Percentiles rank a stretch among this genome's conserved stretches.
phyloP scores from a whole-genome alignment of 2,113 vertebrate genomes.

The Pelusios castaneus region DNA sequence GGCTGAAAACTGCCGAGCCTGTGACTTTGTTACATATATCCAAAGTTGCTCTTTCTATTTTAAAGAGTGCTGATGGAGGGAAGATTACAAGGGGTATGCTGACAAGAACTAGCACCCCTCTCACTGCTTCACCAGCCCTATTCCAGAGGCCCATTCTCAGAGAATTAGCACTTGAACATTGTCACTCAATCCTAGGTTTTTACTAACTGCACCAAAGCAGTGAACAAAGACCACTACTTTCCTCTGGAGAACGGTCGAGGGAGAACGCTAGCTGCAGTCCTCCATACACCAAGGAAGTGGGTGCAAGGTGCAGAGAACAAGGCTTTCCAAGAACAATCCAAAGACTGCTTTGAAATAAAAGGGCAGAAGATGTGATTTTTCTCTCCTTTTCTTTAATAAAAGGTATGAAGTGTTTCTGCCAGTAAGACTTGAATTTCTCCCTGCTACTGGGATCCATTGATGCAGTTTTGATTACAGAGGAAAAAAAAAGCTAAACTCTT shows the following conservation, averaged over 20 bases:
- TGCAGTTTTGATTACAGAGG: conserved; percentile 32
- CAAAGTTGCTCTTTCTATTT: not conserved
- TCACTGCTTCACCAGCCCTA: not conserved
- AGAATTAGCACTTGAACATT: not conserved
- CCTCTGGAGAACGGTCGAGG: not conserved
- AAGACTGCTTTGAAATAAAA: no score
- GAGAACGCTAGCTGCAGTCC: not conserved
- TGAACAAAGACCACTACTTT: not conserved
- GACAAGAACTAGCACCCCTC: not conserved
- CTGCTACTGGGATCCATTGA: conserved; percentile 10
- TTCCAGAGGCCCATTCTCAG: not conserved
- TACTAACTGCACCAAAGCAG: not conserved
- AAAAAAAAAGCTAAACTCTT: not conserved
- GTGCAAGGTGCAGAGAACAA: not conserved
- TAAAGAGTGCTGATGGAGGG: rapidly evolving
- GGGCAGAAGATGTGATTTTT: no score
- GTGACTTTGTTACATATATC: not conserved
- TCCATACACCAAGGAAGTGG: not conserved
- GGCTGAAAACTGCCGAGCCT: not conserved
- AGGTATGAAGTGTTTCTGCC: conserved; percentile 11
- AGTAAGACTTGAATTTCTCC: conserved; percentile 48
- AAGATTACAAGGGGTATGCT: rapidly evolving
- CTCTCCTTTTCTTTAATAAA: conserved; percentile 72
- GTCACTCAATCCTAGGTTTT: not conserved
- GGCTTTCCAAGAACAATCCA: rapidly evolving